These are phyloP conservation scores for Lasioglossum baleicum DNA, from an alignment of 1,140 invertebrate genomes.

Conservation along the genomic window DNA sequence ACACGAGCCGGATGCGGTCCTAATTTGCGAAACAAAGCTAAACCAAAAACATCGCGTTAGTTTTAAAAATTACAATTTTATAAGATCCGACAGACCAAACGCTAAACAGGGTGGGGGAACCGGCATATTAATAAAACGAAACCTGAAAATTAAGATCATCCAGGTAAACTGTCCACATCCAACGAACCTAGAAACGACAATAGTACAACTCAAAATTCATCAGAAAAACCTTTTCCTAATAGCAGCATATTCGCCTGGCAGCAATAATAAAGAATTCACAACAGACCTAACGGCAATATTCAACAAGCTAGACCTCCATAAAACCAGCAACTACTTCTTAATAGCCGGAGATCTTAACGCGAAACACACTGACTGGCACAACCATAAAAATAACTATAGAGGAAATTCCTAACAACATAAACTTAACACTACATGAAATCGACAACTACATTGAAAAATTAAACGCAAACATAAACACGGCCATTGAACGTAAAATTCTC, in stretches of 20 bases:
- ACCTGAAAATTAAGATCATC: constrained; percentile 27
- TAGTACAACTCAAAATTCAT: constrained; percentile 13
- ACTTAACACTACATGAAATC: not conserved
- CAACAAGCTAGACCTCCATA: not conserved
- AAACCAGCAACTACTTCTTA: constrained; percentile 20
- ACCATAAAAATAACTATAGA: no score
- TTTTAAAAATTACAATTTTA: no score
- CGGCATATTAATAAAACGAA: constrained; percentile 34
- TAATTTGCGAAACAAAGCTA: constrained; percentile 54
- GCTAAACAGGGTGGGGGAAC: no score
- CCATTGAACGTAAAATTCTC: not conserved
- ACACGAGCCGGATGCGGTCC: constrained; percentile 38
- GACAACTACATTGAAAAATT: not conserved
- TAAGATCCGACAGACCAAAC: no score
- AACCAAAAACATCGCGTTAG: no score
- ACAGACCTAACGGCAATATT: not conserved
- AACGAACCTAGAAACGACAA: constrained; percentile 28
- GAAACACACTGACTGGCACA: not conserved
- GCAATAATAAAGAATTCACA: constrained; percentile 11
- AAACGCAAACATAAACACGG: not conserved
- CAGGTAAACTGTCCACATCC: not conserved
- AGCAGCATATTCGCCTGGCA: constrained; percentile 4
- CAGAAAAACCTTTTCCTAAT: constrained; percentile 12
- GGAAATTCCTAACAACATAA: not conserved
- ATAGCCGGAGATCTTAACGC: not conserved